Conservation (phyloP, 2,888 invertebrate species). For the Pristionchus exspectatus region DNA sequence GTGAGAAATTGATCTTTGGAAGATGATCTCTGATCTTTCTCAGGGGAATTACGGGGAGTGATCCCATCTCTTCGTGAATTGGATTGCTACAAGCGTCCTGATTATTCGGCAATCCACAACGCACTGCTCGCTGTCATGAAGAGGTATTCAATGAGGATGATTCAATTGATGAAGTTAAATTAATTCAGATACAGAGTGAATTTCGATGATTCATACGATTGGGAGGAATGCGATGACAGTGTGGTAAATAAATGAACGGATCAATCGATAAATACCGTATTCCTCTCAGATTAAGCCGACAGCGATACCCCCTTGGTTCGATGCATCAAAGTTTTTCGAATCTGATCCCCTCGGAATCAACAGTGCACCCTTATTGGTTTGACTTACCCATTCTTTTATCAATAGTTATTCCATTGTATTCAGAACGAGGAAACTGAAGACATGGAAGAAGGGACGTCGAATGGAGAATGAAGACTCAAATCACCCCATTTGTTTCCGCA, state of each 20-base stretch:
- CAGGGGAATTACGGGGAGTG: slow-evolving; percentile 24
- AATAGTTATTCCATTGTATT: neutral
- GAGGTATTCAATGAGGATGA: slow-evolving; percentile 8
- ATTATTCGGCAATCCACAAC: slow-evolving; percentile 23
- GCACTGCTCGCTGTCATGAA: slow-evolving; percentile 17
- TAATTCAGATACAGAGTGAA: slow-evolving; percentile 5
- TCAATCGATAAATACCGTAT: neutral
- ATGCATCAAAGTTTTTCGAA: neutral
- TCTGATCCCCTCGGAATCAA: neutral
- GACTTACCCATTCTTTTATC: neutral
- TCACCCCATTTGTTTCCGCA: too few species aligned
- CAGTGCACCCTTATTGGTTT: neutral
- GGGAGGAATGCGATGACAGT: slow-evolving; percentile 36
- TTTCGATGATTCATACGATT: slow-evolving; percentile 35
- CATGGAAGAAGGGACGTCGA: neutral
- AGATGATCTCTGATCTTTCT: slow-evolving; percentile 26
- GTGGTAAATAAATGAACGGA: neutral
- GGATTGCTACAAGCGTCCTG: slow-evolving; percentile 38
- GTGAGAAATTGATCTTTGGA: neutral
- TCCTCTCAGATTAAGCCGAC: slow-evolving; percentile 8
- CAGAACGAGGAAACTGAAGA: neutral
- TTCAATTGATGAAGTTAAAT: neutral
- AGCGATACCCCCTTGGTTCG: neutral
- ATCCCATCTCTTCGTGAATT: slow-evolving; percentile 28
- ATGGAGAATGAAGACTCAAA: neutral